Conservation (phyloP, 2,113 vertebrate species). For the Cervus canadensis region DNA sequence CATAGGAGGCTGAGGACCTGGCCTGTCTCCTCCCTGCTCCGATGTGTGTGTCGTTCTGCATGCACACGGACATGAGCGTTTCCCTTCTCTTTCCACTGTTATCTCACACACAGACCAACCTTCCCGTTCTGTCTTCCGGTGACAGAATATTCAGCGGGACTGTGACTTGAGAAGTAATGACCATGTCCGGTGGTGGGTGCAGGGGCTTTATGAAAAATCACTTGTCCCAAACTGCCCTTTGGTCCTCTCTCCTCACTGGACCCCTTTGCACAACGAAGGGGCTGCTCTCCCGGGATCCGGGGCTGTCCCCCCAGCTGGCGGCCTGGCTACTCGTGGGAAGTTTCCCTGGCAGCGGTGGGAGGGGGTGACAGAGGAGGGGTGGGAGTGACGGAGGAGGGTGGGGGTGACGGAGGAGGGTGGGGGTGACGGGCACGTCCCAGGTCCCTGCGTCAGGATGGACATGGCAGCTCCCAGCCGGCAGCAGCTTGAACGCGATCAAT, state of each 20-base stretch:
- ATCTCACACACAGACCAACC: not conserved
- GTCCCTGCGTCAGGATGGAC: not conserved
- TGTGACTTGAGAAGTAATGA: not conserved
- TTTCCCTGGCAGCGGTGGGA: fast-evolving
- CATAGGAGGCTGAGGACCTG: not conserved
- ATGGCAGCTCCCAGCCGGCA: not conserved
- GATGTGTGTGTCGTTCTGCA: not conserved
- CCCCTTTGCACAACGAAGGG: not conserved
- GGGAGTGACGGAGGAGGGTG: not conserved
- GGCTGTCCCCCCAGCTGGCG: too few relatives aligned
- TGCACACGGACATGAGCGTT: fast-evolving
- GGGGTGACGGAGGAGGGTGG: not conserved
- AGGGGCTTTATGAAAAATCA: not conserved
- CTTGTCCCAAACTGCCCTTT: not conserved
- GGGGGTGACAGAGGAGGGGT: not conserved
- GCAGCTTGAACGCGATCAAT: not conserved
- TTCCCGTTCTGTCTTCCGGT: too few relatives aligned
- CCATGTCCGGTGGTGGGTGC: not conserved
- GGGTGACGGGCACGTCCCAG: not conserved
- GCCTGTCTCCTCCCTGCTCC: not conserved
- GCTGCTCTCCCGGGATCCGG: not conserved
- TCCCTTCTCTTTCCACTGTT: not conserved
- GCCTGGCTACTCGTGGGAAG: not conserved
- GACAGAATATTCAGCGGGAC: not conserved
- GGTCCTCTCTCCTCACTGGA: not conserved